Evolutionary conservation across 2,888 invertebrate genomes (phyloP).

Genomic region (Vannuccia rotundouncinata): DNA sequence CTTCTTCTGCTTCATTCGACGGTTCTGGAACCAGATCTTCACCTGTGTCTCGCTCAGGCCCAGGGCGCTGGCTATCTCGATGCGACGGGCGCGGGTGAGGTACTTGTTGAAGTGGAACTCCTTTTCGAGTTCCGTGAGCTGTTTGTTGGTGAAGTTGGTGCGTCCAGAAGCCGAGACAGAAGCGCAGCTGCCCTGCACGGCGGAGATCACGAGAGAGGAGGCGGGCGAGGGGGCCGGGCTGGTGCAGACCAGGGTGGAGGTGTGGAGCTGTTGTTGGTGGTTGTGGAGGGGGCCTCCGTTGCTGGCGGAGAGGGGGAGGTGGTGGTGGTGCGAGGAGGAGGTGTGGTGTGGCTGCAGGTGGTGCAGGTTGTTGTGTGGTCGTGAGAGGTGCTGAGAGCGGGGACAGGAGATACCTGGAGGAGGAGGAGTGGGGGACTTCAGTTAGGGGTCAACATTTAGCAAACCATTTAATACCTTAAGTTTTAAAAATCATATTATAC

Average conservation of each 20-base stretch:
- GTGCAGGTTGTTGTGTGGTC: not conserved
- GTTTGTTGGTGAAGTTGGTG: conserved; percentile 98
- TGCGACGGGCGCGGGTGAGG: conserved; percentile 85
- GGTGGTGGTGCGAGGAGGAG: not conserved
- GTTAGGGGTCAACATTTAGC: too few relatives aligned
- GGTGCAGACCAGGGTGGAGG: not conserved
- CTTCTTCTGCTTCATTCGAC: conserved; percentile 57
- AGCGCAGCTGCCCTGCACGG: not conserved
- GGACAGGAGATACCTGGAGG: not conserved
- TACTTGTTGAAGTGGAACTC: conserved; percentile 99
- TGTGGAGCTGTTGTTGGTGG: not conserved
- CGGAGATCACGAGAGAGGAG: not conserved
- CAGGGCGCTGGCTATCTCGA: conserved; percentile 91
- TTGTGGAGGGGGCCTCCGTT: not conserved
- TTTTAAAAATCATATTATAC: too few relatives aligned
- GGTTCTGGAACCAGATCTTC: conserved; percentile 58
- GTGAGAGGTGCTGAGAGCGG: not conserved
- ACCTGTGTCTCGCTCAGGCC: conserved; percentile 91
- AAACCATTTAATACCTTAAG: too few relatives aligned
- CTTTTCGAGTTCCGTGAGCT: conserved; percentile 94
- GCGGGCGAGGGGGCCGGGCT: not conserved
- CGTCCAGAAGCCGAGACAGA: conserved; percentile 61
- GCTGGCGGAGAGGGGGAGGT: too few relatives aligned
- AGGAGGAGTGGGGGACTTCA: too few relatives aligned
- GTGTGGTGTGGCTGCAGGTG: not conserved